Evolutionary conservation across 2,797 vertebrate species (phyloP), one percentile per base, ranked within the genome.

Genomic region (Oryzias dopingdopingensis): DNA sequence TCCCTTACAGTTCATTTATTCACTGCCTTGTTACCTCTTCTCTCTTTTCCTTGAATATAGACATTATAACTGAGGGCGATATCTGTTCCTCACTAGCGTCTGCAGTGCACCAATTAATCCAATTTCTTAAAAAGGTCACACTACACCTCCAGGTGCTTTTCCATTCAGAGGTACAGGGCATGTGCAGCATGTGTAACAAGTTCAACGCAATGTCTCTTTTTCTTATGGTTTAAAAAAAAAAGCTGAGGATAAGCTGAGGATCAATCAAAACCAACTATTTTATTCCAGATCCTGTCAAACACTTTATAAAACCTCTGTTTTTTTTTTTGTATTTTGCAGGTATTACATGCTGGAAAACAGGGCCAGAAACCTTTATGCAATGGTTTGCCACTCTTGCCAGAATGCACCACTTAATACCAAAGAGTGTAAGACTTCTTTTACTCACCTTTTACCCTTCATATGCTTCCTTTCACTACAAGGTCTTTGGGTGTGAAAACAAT

Each of bases 371-470:
- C 94, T 96, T 70, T 98, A 98, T 0, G 94, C 94, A 59, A 95
- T 96, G 95, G 94, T 98, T 74, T 99, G 97, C 87, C 96, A 98
- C 78, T 96, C 96, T 0, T 99, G 97, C 82, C 92, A 94, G 75
- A 87, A 96, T 17, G 96, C 96, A 0, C 95, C 96, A 4, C 93
- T 88, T 61, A 95, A 96, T 88, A 95, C 93, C 84, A 98, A 96
- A 89, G 95, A 99, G 90, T 99, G 97, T 99, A 91, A 96, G 95
- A 91, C 14, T 45, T 4, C 6, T 37, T 22, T n/a, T 4, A 22
- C 24, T 47, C 40, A 16, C 47, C 26, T 22, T 37, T 65, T 54
- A 23, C 18, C n/a, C 2, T 24, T 14, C 26, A 12, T 24, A 62
- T 72, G 6, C 45, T 62, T 59, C 46, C 6, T 2, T 51, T 37